Evolutionary conservation across 64 coral and sea anemone genomes (phyloP).

Genomic region (Actinia tenebrosa): DNA sequence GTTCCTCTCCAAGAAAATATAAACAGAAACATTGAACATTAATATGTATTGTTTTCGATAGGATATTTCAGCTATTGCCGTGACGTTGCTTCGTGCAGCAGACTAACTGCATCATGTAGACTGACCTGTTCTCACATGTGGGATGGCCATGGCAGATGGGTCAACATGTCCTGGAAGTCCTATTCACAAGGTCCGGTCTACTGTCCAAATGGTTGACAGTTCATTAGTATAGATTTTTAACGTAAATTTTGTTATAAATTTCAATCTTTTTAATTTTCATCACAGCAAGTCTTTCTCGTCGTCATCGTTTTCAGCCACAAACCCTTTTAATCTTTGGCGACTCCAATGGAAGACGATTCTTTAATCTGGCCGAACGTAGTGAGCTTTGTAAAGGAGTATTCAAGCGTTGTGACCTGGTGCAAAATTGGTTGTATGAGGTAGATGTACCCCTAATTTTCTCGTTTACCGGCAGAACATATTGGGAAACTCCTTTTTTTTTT

Average conservation of each 20-base stretch:
- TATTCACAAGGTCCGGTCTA: conserved; percentile 47
- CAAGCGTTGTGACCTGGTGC: neutral
- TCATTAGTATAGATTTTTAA: too few relatives aligned
- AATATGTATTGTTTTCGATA: neutral
- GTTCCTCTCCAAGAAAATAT: too few relatives aligned
- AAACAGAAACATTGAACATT: neutral
- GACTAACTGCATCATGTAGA: conserved; percentile 29
- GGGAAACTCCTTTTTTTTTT: neutral
- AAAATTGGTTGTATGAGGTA: conserved; percentile 27
- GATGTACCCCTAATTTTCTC: too few relatives aligned
- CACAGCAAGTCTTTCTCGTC: neutral
- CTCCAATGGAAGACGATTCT: conserved; percentile 17
- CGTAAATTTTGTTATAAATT: neutral
- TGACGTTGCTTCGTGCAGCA: neutral
- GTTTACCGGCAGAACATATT: too few relatives aligned
- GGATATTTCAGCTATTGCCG: neutral
- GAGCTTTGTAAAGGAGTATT: conserved; percentile 13
- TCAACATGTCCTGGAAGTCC: conserved; percentile 70
- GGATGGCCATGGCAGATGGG: conserved; percentile 82
- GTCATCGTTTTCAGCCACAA: neutral
- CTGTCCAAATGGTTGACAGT: too few relatives aligned
- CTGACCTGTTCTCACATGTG: conserved; percentile 63
- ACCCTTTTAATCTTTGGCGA: conserved; percentile 2
- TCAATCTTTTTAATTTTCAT: neutral
- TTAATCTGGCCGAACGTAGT: neutral